Conservation (phyloP, 2,888 invertebrate species). For the Imbricaverruca yamaguchii region DNA sequence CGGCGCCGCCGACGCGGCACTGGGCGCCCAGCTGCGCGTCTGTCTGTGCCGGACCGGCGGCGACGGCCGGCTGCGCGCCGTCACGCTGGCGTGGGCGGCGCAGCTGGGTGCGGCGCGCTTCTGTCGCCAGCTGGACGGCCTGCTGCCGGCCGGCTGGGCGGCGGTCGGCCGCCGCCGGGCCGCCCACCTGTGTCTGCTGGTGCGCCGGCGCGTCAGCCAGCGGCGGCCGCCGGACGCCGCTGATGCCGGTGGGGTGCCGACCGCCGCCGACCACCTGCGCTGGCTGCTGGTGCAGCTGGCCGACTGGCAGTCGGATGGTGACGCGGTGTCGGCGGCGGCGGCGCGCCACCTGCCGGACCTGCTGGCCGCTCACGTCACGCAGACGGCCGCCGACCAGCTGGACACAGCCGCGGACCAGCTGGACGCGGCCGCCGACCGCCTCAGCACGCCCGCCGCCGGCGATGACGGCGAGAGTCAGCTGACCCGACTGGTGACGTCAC, state of each 20-base stretch:
- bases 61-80: neutral
- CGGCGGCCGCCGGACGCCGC: neutral
- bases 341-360: constrained; percentile 1
- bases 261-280: neutral
- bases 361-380: neutral
- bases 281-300: constrained; percentile 2
- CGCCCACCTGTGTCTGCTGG: neutral
- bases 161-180: neutral
- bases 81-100: neutral
- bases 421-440: neutral
- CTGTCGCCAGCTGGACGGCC: neutral
- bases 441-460: neutral
- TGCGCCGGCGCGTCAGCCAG: neutral
- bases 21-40: neutral
- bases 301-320: neutral
- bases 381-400: neutral
- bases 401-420: neutral
- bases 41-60: neutral
- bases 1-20: neutral
- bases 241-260: too few relatives aligned
- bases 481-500: neutral
- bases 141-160: neutral
- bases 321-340: neutral
- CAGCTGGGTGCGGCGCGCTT: neutral
- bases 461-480: constrained; percentile 1